Conservation (phyloP, 2,797 vertebrate genomes). For the Sebastes diploproa region DNA sequence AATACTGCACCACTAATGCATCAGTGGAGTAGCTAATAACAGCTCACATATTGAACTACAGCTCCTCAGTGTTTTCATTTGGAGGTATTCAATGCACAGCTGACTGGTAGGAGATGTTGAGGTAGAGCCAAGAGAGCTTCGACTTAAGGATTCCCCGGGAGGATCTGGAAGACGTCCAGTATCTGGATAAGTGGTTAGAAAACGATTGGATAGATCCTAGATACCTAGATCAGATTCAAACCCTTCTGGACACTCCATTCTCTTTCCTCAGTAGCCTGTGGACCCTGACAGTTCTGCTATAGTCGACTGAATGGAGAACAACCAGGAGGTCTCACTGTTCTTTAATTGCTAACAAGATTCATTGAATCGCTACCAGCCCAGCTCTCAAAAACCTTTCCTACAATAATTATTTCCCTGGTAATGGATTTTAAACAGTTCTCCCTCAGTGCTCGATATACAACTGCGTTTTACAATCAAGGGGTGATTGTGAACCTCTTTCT, state of each 20-base stretch:
- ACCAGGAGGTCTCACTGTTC: not conserved
- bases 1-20: not conserved
- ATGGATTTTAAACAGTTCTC: not conserved
- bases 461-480: not conserved
- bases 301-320: not conserved
- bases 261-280: not conserved
- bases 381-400: not conserved
- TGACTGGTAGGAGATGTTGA: not conserved
- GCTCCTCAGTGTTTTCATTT: not conserved
- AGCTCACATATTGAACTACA: not conserved
- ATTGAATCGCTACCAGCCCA: not conserved
- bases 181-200: not conserved
- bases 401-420: no score
- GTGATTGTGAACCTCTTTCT: not conserved
- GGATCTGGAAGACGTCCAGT: not conserved
- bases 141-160: not conserved
- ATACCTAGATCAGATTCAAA: not conserved
- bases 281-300: not conserved
- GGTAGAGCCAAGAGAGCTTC: not conserved
- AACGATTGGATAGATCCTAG: not conserved
- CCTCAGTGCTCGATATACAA: not conserved
- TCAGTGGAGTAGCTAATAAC: not conserved
- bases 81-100: not conserved
- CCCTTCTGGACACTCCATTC: not conserved
- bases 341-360: not conserved